Evolutionary conservation across 2,797 vertebrate genomes (phyloP).

Genomic region (Huso huso): DNA sequence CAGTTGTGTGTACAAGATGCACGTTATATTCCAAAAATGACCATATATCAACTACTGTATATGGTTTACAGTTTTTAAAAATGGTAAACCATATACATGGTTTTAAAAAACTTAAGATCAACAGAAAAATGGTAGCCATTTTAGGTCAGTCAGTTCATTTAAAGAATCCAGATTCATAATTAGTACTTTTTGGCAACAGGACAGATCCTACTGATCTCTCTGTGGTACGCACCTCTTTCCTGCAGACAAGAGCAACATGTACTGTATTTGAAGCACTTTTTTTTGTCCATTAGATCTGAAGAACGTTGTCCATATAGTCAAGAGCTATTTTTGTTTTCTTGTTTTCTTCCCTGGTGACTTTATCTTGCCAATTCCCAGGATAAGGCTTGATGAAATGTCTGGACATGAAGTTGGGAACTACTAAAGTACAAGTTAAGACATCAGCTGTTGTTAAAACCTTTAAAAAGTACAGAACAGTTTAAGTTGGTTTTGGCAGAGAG

Average conservation of each 20-base stretch:
- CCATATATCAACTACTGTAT: too few species aligned
- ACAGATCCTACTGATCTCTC: too few species aligned
- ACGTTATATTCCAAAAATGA: too few species aligned
- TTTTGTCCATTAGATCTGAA: neutral
- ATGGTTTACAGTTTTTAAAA: too few species aligned
- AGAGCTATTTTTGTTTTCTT: neutral
- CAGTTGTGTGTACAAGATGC: too few species aligned
- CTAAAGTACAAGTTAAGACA: conserved; percentile 4
- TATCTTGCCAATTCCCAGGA: conserved; percentile 12
- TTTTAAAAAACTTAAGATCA: neutral
- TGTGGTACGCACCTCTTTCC: too few species aligned
- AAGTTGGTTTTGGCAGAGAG: neutral
- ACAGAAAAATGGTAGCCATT: neutral
- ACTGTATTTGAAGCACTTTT: too few species aligned
- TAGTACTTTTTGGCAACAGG: too few species aligned
- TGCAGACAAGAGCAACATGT: too few species aligned
- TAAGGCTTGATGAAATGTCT: conserved; percentile 2
- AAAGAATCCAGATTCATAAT: too few species aligned
- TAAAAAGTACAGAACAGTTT: neutral
- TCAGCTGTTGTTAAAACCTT: conserved; percentile 12
- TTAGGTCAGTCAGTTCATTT: neutral
- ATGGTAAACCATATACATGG: too few species aligned
- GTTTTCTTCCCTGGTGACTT: conserved; percentile 1
- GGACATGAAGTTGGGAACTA: conserved; percentile 7
- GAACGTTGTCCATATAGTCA: neutral